phyloP scores from a whole-genome alignment of 2,797 vertebrate genomes.

The Margarornis squamiger region DNA sequence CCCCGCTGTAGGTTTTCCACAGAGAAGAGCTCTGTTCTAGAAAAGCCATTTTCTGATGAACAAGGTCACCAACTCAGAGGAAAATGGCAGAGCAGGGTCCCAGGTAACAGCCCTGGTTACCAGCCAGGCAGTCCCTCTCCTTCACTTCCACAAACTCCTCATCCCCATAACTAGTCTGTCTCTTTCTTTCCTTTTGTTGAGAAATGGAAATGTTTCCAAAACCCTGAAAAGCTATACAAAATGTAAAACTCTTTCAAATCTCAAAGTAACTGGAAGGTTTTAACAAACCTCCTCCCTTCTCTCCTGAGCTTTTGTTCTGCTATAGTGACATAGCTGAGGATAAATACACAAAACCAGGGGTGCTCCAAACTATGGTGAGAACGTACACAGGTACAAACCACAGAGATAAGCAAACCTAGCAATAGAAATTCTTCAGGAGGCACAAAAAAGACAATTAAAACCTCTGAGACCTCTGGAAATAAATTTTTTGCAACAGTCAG shows the following conservation, averaged over 20 bases:
- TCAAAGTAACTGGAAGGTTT: background rate
- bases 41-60: background rate
- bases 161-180: background rate
- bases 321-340: background rate
- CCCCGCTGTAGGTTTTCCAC: background rate
- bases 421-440: background rate
- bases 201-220: background rate
- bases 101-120: background rate
- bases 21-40: background rate
- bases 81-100: background rate
- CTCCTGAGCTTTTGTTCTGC: background rate
- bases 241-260: background rate
- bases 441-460: background rate
- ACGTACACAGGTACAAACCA: background rate
- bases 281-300: fast-evolving
- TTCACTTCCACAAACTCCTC: background rate
- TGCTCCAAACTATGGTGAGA: background rate
- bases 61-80: background rate
- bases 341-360: background rate
- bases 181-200: background rate
- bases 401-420: background rate
- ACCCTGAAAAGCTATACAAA: background rate
- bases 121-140: background rate
- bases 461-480: background rate
- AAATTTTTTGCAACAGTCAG: background rate